Evolutionary conservation across 2,888 invertebrate genomes (phyloP), one percentile per base, ranked within the genome.

Genomic region (Standfussiana lucernea): DNA sequence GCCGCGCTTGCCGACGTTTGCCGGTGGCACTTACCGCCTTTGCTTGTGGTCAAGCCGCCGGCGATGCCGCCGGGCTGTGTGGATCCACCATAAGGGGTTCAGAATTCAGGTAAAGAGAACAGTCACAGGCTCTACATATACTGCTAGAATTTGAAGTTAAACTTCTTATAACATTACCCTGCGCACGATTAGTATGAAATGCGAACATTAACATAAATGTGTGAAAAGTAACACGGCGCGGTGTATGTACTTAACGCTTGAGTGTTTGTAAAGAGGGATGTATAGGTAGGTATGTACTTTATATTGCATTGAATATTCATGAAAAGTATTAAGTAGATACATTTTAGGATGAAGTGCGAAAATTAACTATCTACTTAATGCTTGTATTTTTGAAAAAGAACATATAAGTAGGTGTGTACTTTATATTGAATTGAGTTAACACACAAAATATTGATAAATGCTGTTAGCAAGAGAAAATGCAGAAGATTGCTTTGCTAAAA

Each of bases 141-240:
- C 37, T 56, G 13, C 53, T 64, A 64, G 18, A 13, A 35, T 56
- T 72, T 47, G 68, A 80, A 81, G 75, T 80, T 21, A 11, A 15
- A 68, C 53, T 80, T 80, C 81, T 32, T 35, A 66, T 35, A 28
- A 70, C 45, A 82, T 61, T 80, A 82, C 77, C 77, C 77, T 82
- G 76, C 66, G 70, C 76, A 76, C 8, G 40, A 47, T 53, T 66
- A 45, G 45, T n/a, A 70, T 67, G 11, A 35, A 70, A 82, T 74
- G n/a, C 45, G 6, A 56, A 68, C 66, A 70, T 66, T 70, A 70
- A 56, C 76, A 66, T 47, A 66, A 24, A 7, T 32, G 21, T 66
- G 56, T 70, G 42, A 59, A 65, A 56, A 74, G 21, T 45, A 24
- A 45, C 45, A 73, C 8, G 18, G n/a, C 21, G 28, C 10, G 24